A percentile compares a stretch with the other conserved stretches of the same genome.
Conservation (phyloP, 1,140 invertebrate genomes). For the Octopus bimaculoides region DNA sequence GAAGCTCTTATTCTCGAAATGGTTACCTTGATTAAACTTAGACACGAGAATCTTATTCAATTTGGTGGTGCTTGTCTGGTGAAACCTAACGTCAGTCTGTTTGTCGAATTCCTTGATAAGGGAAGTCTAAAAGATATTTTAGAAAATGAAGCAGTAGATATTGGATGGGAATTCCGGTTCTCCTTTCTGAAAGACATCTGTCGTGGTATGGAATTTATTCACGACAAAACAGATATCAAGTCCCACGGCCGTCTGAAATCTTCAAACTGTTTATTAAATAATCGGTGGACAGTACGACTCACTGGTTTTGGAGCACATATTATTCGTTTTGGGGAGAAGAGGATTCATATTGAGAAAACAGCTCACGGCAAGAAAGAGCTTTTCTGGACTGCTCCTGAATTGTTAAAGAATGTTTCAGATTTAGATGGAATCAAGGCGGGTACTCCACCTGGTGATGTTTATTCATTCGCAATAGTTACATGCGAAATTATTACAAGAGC, state of each 20-base stretch:
- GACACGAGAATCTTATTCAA: constrained; percentile 28
- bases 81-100: constrained; percentile 27
- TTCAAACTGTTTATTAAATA: constrained; percentile 89
- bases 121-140: constrained; percentile 34
- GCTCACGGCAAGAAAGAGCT: constrained; percentile 17
- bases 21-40: constrained; percentile 23
- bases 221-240: constrained; percentile 74
- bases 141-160: constrained; percentile 23
- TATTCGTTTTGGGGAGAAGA: background rate
- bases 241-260: constrained; percentile 85
- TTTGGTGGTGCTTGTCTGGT: constrained; percentile 33
- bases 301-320: background rate
- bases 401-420: constrained; percentile 63
- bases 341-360: background rate
- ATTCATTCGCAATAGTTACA: constrained; percentile 62
- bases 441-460: constrained; percentile 86
- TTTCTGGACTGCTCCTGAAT: constrained; percentile 89
- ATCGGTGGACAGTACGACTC: constrained; percentile 71
- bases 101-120: constrained; percentile 29
- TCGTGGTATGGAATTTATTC: constrained; percentile 61
- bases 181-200: constrained; percentile 23
- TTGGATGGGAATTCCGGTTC: constrained; percentile 34
- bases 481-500: constrained; percentile 28
- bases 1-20: constrained; percentile 26
- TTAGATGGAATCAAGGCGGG: constrained; percentile 58